Percentiles rank a stretch among this genome's conserved stretches.
Evolutionary conservation across 2,113 vertebrate species (phyloP).

Genomic region (Syngnathoides biaculeatus): DNA sequence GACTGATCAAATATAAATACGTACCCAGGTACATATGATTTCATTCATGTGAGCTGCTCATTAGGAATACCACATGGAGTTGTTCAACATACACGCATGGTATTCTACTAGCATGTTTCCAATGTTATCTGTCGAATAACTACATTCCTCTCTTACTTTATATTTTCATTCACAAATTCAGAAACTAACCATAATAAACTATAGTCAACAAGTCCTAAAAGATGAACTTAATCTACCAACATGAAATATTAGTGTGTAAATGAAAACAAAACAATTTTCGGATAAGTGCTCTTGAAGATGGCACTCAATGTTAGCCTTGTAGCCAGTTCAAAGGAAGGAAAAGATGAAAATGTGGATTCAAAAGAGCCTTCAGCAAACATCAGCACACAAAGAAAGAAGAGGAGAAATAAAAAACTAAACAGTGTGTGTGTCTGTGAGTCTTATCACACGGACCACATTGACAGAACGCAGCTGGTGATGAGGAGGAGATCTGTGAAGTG

Average conservation of each 20-base stretch:
- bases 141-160: neutral
- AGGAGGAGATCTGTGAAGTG: constrained; percentile 16
- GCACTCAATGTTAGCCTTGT: neutral
- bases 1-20: neutral
- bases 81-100: neutral
- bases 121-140: neutral
- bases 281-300: neutral
- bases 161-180: neutral
- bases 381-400: constrained; percentile 1
- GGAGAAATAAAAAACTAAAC: constrained; percentile 1
- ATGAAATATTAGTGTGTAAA: neutral
- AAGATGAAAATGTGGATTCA: neutral
- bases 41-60: no score
- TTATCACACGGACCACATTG: constrained; percentile 51
- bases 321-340: neutral
- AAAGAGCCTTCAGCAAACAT: neutral
- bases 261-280: neutral
- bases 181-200: neutral
- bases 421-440: neutral
- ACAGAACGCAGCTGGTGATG: constrained; percentile 17
- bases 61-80: neutral
- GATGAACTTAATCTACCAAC: neutral
- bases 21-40: no score
- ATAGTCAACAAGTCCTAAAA: neutral
- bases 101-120: neutral